Percentiles rank a stretch among this genome's conserved stretches.
Evolutionary conservation across 2,888 invertebrate species (phyloP).

Genomic region (Euplexia lucipara): DNA sequence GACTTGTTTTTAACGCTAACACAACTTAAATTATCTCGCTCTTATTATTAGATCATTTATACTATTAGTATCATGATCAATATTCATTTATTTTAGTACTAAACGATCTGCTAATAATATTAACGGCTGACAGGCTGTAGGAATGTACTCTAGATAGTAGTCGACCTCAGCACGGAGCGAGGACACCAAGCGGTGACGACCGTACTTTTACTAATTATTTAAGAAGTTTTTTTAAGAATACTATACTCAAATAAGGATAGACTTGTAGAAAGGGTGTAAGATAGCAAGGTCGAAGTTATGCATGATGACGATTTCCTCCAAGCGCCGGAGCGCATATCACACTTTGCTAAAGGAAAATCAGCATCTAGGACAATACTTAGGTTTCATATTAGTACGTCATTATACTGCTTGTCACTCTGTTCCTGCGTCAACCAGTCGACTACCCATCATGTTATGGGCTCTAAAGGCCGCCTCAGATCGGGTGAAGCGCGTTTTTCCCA

Average conservation of each 20-base stretch:
- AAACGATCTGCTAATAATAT: slow-evolving; percentile 46
- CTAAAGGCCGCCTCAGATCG: too few species aligned
- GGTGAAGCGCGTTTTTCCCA: too few species aligned
- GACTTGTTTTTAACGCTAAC: neutral
- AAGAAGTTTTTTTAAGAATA: neutral
- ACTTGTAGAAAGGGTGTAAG: neutral
- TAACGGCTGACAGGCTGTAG: slow-evolving; percentile 51
- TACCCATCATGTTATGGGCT: too few species aligned
- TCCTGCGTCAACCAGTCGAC: too few species aligned
- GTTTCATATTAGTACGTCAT: too few species aligned
- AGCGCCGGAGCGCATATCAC: too few species aligned
- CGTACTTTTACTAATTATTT: slow-evolving; percentile 76
- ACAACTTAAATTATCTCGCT: neutral
- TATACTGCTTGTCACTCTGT: too few species aligned
- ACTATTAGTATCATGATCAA: slow-evolving; percentile 6
- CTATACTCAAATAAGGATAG: neutral
- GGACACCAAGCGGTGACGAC: slow-evolving; percentile 77
- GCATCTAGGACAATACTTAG: too few species aligned
- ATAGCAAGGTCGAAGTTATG: neutral
- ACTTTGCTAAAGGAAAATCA: too few species aligned
- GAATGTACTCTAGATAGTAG: slow-evolving; percentile 85
- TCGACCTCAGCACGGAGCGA: slow-evolving; percentile 84
- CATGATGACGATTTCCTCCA: too few species aligned
- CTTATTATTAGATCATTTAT: slow-evolving; percentile 6
- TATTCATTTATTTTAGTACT: slow-evolving; percentile 27